Base-by-base conservation (phyloP, 2,888 invertebrate genomes). In the Cancer borealis region DNA sequence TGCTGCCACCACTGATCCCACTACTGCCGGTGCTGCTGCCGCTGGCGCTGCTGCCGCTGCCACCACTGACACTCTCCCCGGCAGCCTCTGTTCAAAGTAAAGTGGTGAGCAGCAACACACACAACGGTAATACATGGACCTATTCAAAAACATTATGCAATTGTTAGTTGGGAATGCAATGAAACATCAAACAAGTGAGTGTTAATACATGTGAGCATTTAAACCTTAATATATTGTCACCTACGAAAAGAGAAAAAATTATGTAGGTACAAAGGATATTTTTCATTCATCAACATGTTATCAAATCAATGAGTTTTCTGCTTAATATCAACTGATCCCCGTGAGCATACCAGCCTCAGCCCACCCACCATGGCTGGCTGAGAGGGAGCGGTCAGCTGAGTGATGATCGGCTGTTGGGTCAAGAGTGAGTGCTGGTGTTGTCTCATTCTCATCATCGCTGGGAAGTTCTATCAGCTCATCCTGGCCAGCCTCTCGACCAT, bases 401-500 rank as follows among this genome's bases (percentile, higher is more conserved):
- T 30, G 84, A 14, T 84, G 84, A 14, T 84, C 84, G 0, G 84
- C 30, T 3, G 84, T 3, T 12, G 39, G 30, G 26, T 84, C 84
- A 14, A 84, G 84, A 6, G 84, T 30, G 39, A 84, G 84, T 14
- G 84, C 84, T 12, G 84, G 84, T 30, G 84, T 30, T 30, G 84
- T 10, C 84, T 94, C 95, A 39, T 87, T 89, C 60, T 95, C 95
- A 17, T 95, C 95, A n/a, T 95, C 95, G 21, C 94, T 95, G 26
- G 92, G 93, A n/a, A 95, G 92, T 26, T 94, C 95, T 3, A 93
- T 66, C 6, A 94, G 84, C 54, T 95, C 95, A 17, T 95, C 95
- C 26, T 95, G 95, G 21, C 95, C 93, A 8, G 95, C 92, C 92
- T 95, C 95, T n/a, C 95, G 92, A 17, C 95, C 95, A 84, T 95